Base-by-base conservation (phyloP, 2,113 vertebrate species). In the Entelurus aequoreus region DNA sequence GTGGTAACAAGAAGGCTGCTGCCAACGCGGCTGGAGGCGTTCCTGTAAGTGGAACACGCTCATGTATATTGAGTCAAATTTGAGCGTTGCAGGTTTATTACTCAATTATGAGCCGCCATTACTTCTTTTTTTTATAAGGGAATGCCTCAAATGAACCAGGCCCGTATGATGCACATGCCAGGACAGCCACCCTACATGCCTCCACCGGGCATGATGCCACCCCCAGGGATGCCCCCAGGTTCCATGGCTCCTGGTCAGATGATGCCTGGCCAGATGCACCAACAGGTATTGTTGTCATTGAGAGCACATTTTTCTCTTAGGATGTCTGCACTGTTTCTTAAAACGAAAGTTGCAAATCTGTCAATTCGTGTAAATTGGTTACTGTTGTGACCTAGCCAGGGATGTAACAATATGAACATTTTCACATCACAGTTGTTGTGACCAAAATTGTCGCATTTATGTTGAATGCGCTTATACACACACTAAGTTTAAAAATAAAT, bases 121-220 rank as follows among this genome's bases (percentile, higher is more conserved):
- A 19, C 11, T 44, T 11, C 14, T 8, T 15, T 38, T 9, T 4
- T 44, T 62, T 12, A 11, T 4, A 48, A 94, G 93, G 93, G 93
- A 63, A 94, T 95, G 90, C 90, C 91, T 0, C 89, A 90, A 0
- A 93, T 94, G 93, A 94, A 65, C 55, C 93, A 94, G 63, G 94
- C 94, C 0, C 93, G 93, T 40, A 94, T 95, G 92, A 94, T 96
- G 93, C 91, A 92, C 63, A 92, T 96, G 85, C 91, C 92, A 0
- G 94, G 94, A 37, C 94, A 96, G 81, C 91, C 93, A 0, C 94
- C 94, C 0, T 95, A 95, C 73, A 95, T 97, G 95, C 93, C 94
- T 0, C 94, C 94, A 0, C 94, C 93, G 1, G 93, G 94, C 16
- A 95, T 97, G 94, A 97, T 95, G 87, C 93, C 94, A 0, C 94